Evolutionary conservation across 1,140 invertebrate genomes (phyloP).

Genomic region (Nilaparvata lugens): DNA sequence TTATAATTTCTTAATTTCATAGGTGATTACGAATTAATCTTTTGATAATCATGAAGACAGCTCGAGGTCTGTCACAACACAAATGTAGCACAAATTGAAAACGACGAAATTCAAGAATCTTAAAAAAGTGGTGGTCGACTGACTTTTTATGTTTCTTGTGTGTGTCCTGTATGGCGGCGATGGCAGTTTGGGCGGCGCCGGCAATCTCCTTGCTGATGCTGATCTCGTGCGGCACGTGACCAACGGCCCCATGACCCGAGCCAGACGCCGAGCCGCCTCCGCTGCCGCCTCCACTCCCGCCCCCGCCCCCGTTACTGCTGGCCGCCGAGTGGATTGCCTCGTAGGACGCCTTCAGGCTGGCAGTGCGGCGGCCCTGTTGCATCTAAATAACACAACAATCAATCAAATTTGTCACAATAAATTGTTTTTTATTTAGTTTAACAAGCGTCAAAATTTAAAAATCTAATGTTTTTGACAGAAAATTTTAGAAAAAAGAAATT

Average conservation of each 20-base stretch:
- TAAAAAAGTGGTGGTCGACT: no score
- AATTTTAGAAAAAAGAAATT: no score
- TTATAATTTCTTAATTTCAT: no score
- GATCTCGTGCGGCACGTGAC: slow-evolving; percentile 39
- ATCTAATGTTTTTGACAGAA: no score
- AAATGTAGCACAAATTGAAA: no score
- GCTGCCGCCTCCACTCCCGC: slow-evolving; percentile 37
- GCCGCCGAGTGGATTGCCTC: slow-evolving; percentile 61
- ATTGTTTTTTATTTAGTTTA: background rate
- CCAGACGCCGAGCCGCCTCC: slow-evolving; percentile 31
- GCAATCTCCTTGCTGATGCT: slow-evolving; percentile 57
- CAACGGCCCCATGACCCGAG: slow-evolving; percentile 35
- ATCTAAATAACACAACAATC: slow-evolving; percentile 47
- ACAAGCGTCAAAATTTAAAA: background rate
- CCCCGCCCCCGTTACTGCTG: slow-evolving; percentile 4
- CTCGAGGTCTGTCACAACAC: no score
- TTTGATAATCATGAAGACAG: no score
- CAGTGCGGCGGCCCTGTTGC: slow-evolving; percentile 87
- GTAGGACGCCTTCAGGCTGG: slow-evolving; percentile 89
- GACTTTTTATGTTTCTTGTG: slow-evolving; percentile 56
- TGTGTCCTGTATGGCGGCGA: slow-evolving; percentile 60
- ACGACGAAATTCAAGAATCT: no score
- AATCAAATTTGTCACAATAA: background rate
- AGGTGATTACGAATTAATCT: no score
- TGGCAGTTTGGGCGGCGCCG: slow-evolving; percentile 66